Evolutionary conservation across 2,797 vertebrate genomes (phyloP).

Genomic region (Liasis olivaceus): DNA sequence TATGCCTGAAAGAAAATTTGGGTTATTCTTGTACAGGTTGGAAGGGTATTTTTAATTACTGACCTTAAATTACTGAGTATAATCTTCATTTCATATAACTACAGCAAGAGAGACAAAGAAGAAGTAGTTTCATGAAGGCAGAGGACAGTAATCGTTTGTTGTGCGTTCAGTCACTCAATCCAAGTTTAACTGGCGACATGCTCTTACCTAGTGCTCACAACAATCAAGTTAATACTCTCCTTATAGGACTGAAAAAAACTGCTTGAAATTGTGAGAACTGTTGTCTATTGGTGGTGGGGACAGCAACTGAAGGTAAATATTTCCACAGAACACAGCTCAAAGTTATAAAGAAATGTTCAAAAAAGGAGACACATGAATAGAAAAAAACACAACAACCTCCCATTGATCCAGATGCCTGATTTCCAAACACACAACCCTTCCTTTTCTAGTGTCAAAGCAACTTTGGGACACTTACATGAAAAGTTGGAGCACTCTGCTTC

Average conservation of each 20-base stretch:
- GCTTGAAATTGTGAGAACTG: not conserved
- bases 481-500: constrained; percentile 36
- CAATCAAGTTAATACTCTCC: not conserved
- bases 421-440: not conserved
- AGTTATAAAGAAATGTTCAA: constrained; percentile 1
- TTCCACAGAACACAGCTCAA: constrained; percentile 23
- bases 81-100: not conserved
- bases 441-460: not conserved
- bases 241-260: not conserved
- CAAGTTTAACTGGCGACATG: not conserved
- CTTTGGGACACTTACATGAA: not conserved
- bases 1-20: not conserved
- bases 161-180: not conserved
- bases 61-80: not conserved
- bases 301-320: constrained; percentile 16
- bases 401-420: not conserved
- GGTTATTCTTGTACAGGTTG: not conserved
- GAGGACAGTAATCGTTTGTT: not conserved
- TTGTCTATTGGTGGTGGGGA: not conserved
- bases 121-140: not conserved
- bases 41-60: not conserved
- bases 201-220: not conserved
- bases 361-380: constrained; percentile 10
- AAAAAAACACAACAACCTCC: not conserved
- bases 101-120: not conserved